Conservation (phyloP, 2,797 vertebrate genomes). For the Leptoclinus maculatus region DNA sequence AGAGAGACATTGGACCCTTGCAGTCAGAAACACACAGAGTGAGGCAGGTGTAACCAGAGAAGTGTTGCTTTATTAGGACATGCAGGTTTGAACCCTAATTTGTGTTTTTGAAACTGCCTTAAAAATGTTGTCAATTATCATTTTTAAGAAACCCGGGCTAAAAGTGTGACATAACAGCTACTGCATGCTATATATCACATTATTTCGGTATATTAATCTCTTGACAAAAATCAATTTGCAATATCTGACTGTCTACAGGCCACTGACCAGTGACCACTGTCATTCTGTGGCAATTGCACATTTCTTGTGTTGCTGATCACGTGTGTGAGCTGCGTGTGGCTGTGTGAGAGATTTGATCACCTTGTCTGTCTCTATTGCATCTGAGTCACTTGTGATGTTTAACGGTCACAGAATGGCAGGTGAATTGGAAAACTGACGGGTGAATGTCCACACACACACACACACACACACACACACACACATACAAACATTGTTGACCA, state of each 20-base stretch:
- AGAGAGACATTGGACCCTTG: conserved; percentile 55
- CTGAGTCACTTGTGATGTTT: conserved; percentile 33
- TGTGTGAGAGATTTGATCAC: conserved; percentile 33
- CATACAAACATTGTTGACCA: conserved; percentile 39
- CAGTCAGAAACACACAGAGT: conserved; percentile 15
- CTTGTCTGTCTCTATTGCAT: background rate
- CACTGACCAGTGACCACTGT: background rate
- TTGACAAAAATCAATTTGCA: background rate
- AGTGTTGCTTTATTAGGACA: background rate
- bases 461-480: background rate
- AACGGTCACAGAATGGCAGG: conserved; percentile 59
- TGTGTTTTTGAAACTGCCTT: conserved; percentile 10
- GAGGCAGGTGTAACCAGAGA: conserved; percentile 30
- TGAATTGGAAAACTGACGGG: conserved; percentile 39
- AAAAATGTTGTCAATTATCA: background rate
- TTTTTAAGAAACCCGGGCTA: conserved; percentile 19
- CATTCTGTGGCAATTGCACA: background rate
- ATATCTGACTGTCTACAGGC: background rate
- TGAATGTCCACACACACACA: background rate
- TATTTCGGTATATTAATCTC: background rate
- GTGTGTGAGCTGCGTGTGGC: conserved; percentile 9
- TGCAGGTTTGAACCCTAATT: conserved; percentile 2
- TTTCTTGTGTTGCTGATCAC: background rate
- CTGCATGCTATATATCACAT: background rate
- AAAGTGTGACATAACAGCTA: conserved; percentile 13